Evolutionary conservation across 2,113 vertebrate species (phyloP), one percentile per base, ranked within the genome.

Genomic region (Boulengeromyrus knoepffleri): DNA sequence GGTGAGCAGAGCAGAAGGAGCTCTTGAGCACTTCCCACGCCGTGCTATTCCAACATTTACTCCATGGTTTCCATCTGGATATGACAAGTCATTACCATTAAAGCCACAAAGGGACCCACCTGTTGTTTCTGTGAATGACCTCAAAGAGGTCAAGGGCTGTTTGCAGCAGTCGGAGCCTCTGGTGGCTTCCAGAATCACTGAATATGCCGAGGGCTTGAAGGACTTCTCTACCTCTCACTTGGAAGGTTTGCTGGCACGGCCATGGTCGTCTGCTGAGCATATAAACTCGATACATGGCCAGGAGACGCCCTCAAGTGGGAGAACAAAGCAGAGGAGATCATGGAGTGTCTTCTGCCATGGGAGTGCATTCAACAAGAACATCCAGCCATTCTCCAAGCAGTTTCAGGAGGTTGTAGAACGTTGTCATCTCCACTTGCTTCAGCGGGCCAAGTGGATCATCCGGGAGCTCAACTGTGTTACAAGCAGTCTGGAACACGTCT

Each of bases 381-480:
- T 94, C 70, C 93, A 91, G 88, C 91, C 95, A 42, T 93, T 97
- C 90, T 98, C 97, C 90, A 90, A 93, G 89, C 94, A 92, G 8
- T 94, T 99, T 86, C 95, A 91, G 50, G 93, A 80, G 89, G 92
- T 91, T 91, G 92, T 98, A 92, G 94, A 96, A 77, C 90, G 88
- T 89, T 94, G 97, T 87, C 92, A 94, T 45, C 95, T 99, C 17
- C 96, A 98, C 92, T 94, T 92, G 1, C 95, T 94, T 88, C 97
- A 98, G 93, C 96, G 99, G 94, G 98, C 94, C 49, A 97, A 95
- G 50, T 99, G 98, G 99, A 95, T 96, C 45, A 96, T 99, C 92
- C 91, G 95, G 15, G 89, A 95, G 31, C 91, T 94, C 86, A 47
- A 96, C 94, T 98, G 96, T 93, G 94, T 92, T 47, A 88, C 90